Evolutionary conservation across 2,113 vertebrate genomes (phyloP).

Genomic region (Pomatorhinus ruficollis): DNA sequence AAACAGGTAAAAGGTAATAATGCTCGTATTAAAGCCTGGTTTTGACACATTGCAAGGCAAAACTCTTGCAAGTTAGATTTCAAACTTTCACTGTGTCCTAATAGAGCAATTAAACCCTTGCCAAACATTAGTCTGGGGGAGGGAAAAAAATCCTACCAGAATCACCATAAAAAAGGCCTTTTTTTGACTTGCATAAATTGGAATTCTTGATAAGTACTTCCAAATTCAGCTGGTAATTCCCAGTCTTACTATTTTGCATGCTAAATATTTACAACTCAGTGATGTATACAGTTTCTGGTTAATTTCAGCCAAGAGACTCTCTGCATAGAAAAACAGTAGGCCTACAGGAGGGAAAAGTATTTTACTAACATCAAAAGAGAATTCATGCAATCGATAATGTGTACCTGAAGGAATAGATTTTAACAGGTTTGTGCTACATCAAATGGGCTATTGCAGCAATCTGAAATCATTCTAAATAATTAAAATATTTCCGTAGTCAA

Average conservation of each 20-base stretch:
- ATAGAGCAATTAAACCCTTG: neutral
- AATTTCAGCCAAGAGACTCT: neutral
- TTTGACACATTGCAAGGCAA: neutral
- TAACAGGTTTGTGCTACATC: neutral
- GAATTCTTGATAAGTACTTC: neutral
- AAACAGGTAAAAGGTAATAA: neutral
- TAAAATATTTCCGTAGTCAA: neutral
- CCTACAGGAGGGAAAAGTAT: neutral
- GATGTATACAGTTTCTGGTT: neutral
- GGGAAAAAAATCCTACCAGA: neutral
- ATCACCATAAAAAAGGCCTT: neutral
- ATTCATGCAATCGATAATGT: neutral
- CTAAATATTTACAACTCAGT: neutral
- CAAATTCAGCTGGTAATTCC: neutral
- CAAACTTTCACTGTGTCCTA: neutral
- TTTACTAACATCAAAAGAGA: neutral
- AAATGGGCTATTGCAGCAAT: neutral
- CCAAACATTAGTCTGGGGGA: neutral
- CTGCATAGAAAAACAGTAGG: neutral
- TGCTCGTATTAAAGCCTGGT: neutral
- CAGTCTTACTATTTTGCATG: neutral
- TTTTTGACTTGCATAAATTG: neutral
- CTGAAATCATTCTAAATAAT: neutral
- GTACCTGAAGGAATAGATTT: neutral
- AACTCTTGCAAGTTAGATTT: neutral